phyloP scores from a whole-genome alignment of 2,113 vertebrate genomes.

The Propithecus coquereli region DNA sequence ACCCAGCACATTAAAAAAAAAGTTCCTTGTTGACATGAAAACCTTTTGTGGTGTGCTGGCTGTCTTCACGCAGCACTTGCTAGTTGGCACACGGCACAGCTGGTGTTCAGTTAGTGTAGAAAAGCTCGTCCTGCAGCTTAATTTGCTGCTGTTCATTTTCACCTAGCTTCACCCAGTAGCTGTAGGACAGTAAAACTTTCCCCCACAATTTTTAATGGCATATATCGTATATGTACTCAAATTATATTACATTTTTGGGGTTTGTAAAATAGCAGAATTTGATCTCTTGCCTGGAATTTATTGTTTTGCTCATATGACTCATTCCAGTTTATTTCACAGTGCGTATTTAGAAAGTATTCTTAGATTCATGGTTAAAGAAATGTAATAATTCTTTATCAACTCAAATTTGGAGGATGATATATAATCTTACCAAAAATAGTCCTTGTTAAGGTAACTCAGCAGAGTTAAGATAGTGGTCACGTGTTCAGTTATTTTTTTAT shows the following conservation, averaged over 20 bases:
- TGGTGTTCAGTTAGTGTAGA: background rate
- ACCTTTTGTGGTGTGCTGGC: background rate
- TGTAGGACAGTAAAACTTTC: background rate
- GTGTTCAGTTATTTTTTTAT: background rate
- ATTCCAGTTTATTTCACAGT: background rate
- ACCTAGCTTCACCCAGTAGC: background rate
- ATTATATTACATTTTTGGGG: background rate
- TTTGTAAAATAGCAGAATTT: background rate
- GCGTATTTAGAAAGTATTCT: constrained; percentile 1
- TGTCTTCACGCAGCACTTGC: background rate
- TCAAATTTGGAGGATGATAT: background rate
- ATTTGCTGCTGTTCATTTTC: background rate
- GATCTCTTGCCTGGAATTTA: background rate
- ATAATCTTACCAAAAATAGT: background rate
- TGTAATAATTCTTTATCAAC: background rate
- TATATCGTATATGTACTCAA: background rate
- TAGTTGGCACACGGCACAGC: background rate
- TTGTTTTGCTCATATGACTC: background rate
- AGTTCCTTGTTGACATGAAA: background rate
- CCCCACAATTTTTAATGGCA: background rate
- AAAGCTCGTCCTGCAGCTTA: background rate
- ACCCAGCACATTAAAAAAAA: background rate
- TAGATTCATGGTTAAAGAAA: constrained; percentile 5
- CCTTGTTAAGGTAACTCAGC: background rate
- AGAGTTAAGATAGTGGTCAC: background rate